Percentiles rank a stretch among this genome's conserved stretches.
phyloP scores from a whole-genome alignment of 1,140 invertebrate genomes.

The Dryas iulia region DNA sequence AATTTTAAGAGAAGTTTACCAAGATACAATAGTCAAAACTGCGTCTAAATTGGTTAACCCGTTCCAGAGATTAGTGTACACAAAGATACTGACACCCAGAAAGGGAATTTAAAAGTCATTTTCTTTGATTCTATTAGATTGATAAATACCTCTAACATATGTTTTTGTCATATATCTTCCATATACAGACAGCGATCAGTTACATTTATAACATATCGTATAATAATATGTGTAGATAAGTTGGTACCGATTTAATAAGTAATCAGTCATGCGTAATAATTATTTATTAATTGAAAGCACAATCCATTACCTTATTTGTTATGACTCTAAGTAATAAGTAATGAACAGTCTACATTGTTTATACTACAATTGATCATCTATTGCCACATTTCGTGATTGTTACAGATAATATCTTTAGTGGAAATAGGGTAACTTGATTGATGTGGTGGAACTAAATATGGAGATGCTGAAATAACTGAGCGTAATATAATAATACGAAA shows the following conservation, averaged over 20 bases:
- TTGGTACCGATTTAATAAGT: background rate
- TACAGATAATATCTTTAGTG: slow-evolving; percentile 24
- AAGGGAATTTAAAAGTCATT: no score
- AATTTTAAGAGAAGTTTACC: no score
- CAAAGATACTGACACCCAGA: no score
- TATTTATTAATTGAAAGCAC: background rate
- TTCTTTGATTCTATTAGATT: no score
- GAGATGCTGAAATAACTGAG: slow-evolving; percentile 11
- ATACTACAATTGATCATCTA: slow-evolving; percentile 22
- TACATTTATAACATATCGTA: no score
- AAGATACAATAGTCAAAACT: no score
- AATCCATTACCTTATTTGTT: background rate
- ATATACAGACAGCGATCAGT: no score
- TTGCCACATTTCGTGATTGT: slow-evolving; percentile 25
- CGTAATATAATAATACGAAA: background rate
- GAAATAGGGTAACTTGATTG: slow-evolving; percentile 30
- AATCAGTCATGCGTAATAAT: background rate
- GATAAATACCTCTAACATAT: no score
- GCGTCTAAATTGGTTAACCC: no score
- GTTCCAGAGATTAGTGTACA: no score
- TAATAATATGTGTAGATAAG: background rate
- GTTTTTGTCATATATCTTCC: no score
- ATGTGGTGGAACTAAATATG: slow-evolving; percentile 27
- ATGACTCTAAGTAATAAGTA: background rate
- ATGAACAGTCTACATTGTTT: background rate